Evolutionary conservation across 2,113 vertebrate genomes (phyloP).

Genomic region (Aegotheles bennettii): DNA sequence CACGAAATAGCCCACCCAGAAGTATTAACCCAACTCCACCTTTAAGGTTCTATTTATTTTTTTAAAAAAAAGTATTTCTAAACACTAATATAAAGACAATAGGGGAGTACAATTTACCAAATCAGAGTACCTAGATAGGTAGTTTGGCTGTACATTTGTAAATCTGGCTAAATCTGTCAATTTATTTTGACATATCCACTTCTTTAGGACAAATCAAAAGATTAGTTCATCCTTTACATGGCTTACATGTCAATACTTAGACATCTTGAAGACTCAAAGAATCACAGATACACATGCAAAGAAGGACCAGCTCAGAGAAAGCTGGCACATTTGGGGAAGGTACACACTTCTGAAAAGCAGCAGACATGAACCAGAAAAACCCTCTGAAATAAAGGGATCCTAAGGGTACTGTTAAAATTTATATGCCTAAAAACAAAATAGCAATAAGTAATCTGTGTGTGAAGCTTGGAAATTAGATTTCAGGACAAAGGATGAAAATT

Average conservation of each 20-base stretch:
- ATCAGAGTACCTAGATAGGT: neutral
- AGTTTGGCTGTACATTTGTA: neutral
- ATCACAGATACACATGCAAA: neutral
- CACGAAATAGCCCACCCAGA: neutral
- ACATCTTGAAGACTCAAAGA: neutral
- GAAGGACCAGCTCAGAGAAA: neutral
- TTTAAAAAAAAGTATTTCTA: neutral
- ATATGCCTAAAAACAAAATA: neutral
- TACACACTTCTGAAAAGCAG: neutral
- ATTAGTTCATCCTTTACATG: neutral
- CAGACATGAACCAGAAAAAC: neutral
- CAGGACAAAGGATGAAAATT: neutral
- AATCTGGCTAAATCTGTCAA: neutral
- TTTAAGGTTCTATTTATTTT: neutral
- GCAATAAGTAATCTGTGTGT: neutral
- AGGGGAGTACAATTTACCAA: neutral
- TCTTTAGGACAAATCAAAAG: neutral
- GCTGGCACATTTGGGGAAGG: neutral
- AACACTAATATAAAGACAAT: neutral
- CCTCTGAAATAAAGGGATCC: neutral
- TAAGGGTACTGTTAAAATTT: neutral
- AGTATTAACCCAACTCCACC: neutral
- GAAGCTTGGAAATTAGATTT: neutral
- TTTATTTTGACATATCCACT: neutral
- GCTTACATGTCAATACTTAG: neutral